Conservation (phyloP, 2,113 vertebrate species). For the Odocoileus hemionus region DNA sequence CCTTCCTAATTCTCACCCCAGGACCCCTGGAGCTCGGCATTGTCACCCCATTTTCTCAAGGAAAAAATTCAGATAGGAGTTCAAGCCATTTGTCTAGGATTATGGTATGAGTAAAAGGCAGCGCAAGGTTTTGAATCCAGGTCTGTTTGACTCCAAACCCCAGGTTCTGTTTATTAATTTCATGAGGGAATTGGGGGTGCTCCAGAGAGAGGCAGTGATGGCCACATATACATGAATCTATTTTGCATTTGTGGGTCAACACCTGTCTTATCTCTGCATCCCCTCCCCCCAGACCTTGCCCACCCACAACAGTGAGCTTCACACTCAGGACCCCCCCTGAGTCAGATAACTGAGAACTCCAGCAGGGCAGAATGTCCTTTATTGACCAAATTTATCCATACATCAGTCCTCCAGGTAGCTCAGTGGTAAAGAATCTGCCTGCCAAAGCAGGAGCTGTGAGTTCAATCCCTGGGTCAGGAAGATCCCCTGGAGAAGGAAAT, state of each 20-base stretch:
- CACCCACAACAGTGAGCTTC: neutral
- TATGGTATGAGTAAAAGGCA: neutral
- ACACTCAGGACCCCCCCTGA: rapidly evolving
- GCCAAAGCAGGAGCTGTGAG: neutral
- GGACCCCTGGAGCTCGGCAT: rapidly evolving
- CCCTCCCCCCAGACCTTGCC: rapidly evolving
- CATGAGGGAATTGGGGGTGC: neutral
- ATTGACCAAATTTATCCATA: rapidly evolving
- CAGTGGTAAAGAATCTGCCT: neutral
- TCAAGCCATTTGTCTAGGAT: neutral
- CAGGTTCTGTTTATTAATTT: neutral
- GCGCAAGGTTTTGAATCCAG: neutral
- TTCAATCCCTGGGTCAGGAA: neutral
- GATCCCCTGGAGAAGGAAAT: neutral
- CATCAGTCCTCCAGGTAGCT: neutral
- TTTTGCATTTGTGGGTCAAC: rapidly evolving
- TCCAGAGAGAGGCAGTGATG: rapidly evolving
- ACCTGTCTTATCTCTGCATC: rapidly evolving
- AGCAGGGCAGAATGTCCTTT: rapidly evolving
- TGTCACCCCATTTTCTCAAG: rapidly evolving
- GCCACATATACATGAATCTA: rapidly evolving
- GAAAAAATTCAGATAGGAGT: neutral
- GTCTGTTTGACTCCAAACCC: neutral
- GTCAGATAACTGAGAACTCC: too few relatives aligned
- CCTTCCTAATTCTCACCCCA: neutral